phyloP scores from a whole-genome alignment of 2,888 invertebrate species.

The Limenitis camilla region DNA sequence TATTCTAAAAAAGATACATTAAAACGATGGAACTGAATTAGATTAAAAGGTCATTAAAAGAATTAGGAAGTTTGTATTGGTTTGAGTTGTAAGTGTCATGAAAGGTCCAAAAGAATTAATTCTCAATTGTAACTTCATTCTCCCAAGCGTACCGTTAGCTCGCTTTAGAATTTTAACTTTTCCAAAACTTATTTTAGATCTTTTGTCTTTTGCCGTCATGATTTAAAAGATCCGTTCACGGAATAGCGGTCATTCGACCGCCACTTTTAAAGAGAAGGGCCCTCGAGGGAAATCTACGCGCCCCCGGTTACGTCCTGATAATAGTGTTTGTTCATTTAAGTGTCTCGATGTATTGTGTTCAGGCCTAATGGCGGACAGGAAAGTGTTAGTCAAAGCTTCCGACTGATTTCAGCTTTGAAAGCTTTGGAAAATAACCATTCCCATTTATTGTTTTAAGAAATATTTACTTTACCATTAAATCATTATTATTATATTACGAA shows the following conservation, averaged over 20 bases:
- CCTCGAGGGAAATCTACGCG: constrained; percentile 67
- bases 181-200: constrained; percentile 18
- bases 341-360: constrained; percentile 57
- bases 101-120: constrained; percentile 8
- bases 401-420: neutral
- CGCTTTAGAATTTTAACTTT: constrained; percentile 12
- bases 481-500: too few relatives aligned
- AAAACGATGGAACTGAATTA: too few relatives aligned
- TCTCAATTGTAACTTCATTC: constrained; percentile 7
- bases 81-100: neutral
- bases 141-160: constrained; percentile 11
- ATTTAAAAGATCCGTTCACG: constrained; percentile 21
- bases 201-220: constrained; percentile 21
- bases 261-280: constrained; percentile 63
- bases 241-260: constrained; percentile 51
- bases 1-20: too few relatives aligned
- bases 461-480: neutral
- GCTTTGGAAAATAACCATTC: too few relatives aligned
- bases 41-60: too few relatives aligned
- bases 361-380: constrained; percentile 37
- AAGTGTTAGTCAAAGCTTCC: neutral
- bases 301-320: constrained; percentile 53
- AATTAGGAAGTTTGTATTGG: too few relatives aligned
- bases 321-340: constrained; percentile 73
- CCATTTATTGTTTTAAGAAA: too few relatives aligned